Evolutionary conservation across 2,888 invertebrate species (phyloP), one percentile per base, ranked within the genome.

Genomic region (Scaptomyza tumidula): DNA sequence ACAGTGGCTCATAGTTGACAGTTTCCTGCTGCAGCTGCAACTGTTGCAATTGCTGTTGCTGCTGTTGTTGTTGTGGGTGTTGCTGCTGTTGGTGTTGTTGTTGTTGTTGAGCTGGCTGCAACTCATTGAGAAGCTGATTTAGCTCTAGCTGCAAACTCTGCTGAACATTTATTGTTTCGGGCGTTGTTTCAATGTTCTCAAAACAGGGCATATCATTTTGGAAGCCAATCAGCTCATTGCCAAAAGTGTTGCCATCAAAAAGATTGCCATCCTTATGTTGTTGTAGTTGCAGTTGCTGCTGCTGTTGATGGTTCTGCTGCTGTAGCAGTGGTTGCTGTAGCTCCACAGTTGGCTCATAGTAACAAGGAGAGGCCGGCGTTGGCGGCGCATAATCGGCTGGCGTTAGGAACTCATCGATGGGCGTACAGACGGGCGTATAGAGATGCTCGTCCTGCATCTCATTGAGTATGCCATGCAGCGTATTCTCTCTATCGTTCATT

Each of bases 401-500:
- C 5, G 80, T 77, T 9, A 91, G 79, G 27, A 90, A 85, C 55
- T 90, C 90, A 58, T 90, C 90, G 14, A 83, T 88, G 56, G 88
- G 85, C 16, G 86, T 63, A 29, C 87, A 86, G 16, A 74, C 75
- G 3, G 90, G 86, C 0, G 90, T 88, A 49, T 90, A 90, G 57
- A 91, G 85, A 71, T 91, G 89, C 54, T 90, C 85, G 61, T 91
- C 91, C 58, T 90, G 90, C 89, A 90, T 90, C 67, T 90, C 91
- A 58, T 84, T 91, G 1, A 90, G 67, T 43, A 90, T 90, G 43
- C 90, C 90, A 62, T 90, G 90, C 14, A 90, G 48, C 0, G 90
- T 90, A 6, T 57, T 89, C 67, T 90, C 90, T 31, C 90, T 89
- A 70, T 91, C 89, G 13, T 87, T 86, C 71, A 90, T 90, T 66